Conservation (phyloP, 1,140 invertebrate species). For the Copidosoma floridanum region DNA sequence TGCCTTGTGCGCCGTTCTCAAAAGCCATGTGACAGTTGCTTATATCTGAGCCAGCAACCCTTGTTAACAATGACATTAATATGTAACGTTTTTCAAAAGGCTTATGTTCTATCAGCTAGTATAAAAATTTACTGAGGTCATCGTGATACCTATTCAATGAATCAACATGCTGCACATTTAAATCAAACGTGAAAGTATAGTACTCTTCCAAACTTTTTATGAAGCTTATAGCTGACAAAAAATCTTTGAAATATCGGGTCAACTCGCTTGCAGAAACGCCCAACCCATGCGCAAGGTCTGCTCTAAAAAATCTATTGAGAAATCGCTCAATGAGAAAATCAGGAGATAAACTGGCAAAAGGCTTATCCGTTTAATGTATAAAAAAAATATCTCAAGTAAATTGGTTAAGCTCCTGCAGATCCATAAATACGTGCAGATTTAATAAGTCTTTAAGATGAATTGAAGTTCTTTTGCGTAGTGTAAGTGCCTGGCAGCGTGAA, state of each 20-base stretch:
- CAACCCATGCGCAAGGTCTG: constrained; percentile 26
- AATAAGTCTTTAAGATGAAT: constrained; percentile 38
- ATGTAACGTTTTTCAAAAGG: constrained; percentile 37
- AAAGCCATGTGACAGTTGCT: not conserved
- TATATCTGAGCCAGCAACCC: constrained; percentile 14
- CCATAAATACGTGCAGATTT: constrained; percentile 27
- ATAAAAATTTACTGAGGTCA: constrained; percentile 40
- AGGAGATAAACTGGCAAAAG: no score
- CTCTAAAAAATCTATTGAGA: constrained; percentile 44
- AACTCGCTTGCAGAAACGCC: constrained; percentile 26
- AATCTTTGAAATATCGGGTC: constrained; percentile 38
- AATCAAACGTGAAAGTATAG: no score
- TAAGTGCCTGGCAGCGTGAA: constrained; percentile 41
- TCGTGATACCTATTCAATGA: no score
- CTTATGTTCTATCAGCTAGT: constrained; percentile 44
- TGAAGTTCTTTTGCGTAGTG: constrained; percentile 37
- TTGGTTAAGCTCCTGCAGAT: constrained; percentile 2
- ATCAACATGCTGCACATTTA: no score
- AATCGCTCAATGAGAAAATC: constrained; percentile 47
- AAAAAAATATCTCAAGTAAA: not conserved
- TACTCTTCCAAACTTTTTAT: no score
- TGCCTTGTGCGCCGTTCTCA: constrained; percentile 4
- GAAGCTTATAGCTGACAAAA: no score
- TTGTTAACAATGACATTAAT: constrained; percentile 44
- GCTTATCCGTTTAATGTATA: constrained; percentile 39